phyloP scores from a whole-genome alignment of 2,113 vertebrate species.

The Brachypteracias leptosomus region DNA sequence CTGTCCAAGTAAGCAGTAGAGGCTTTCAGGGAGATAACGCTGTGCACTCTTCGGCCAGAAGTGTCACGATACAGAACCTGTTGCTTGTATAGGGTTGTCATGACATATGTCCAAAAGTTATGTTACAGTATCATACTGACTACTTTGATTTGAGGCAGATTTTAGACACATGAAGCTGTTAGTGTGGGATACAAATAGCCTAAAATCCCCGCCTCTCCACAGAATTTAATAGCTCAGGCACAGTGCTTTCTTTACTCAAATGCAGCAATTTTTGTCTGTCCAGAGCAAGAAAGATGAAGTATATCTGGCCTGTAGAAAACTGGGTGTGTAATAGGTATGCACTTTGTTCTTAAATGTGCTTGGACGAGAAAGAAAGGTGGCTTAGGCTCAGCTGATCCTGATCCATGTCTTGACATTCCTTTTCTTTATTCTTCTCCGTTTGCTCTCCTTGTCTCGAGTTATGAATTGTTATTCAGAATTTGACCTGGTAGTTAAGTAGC shows the following conservation, averaged over 20 bases:
- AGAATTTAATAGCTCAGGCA: not conserved
- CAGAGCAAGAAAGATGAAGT: not conserved
- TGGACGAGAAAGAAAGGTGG: not conserved
- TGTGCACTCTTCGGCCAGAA: not conserved
- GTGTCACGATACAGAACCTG: not conserved
- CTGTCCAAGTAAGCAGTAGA: not conserved
- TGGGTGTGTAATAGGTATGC: not conserved
- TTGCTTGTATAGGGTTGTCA: not conserved
- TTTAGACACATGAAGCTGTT: not conserved
- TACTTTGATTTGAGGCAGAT: not conserved
- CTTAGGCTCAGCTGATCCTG: not conserved
- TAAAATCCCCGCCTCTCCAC: not conserved
- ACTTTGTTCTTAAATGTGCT: not conserved
- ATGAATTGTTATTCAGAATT: not conserved
- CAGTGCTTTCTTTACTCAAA: not conserved
- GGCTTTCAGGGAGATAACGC: not conserved
- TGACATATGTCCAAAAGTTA: not conserved
- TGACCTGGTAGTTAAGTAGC: not conserved
- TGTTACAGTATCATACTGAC: not conserved
- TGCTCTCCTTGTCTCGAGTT: not conserved
- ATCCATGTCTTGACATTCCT: not conserved
- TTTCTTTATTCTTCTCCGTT: not conserved
- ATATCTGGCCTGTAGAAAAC: not conserved
- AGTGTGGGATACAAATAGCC: not conserved
- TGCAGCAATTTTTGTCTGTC: not conserved